A percentile compares a stretch with the other conserved stretches of the same genome.
Evolutionary conservation across 2,797 vertebrate species (phyloP).

Genomic region (Silurus lanzhouensis): DNA sequence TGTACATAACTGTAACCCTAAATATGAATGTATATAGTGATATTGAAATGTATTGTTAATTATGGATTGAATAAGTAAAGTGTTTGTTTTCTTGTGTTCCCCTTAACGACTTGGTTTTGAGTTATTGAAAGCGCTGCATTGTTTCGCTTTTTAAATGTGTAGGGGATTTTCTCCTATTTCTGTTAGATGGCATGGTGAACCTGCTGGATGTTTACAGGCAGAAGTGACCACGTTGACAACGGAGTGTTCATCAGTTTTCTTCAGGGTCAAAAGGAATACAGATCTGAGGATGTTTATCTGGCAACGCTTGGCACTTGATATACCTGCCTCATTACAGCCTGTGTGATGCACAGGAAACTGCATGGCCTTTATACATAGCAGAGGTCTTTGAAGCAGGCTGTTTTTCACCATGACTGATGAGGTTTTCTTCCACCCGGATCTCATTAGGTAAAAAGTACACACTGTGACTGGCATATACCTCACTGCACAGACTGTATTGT

Average conservation of each 20-base stretch:
- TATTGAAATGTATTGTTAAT: constrained; percentile 46
- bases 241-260: neutral
- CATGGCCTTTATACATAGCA: neutral
- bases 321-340: neutral
- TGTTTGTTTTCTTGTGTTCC: constrained; percentile 59
- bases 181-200: neutral
- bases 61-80: constrained; percentile 60
- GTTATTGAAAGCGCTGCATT: constrained; percentile 54
- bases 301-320: neutral
- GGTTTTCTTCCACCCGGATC: neutral
- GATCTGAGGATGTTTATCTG: neutral
- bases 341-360: neutral
- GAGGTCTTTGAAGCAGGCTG: neutral
- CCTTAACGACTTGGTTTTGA: constrained; percentile 65
- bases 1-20: constrained; percentile 58
- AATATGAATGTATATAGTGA: constrained; percentile 56
- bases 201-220: neutral
- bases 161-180: neutral
- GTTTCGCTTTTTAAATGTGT: neutral
- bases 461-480: neutral
- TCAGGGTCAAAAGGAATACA: neutral
- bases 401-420: neutral
- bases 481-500: neutral
- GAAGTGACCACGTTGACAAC: too few species aligned
- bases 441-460: neutral